A percentile compares a stretch with the other conserved stretches of the same genome.
Conservation (phyloP, 2,113 vertebrate species). For the Rhabdomys dilectus region DNA sequence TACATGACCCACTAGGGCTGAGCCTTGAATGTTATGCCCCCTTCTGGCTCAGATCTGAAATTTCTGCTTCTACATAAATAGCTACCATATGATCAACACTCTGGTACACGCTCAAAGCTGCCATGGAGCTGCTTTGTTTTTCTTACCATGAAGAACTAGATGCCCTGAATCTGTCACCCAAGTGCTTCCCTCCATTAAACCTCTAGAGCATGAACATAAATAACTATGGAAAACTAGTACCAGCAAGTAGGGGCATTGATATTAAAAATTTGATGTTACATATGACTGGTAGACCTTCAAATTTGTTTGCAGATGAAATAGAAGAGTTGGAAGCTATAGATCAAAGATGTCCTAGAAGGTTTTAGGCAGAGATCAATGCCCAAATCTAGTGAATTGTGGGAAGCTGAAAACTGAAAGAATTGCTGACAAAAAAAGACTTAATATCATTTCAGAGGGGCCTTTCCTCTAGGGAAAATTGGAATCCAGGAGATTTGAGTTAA, state of each 20-base stretch:
- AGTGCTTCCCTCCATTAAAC: background rate
- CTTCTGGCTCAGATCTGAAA: background rate
- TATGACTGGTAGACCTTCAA: too few species aligned
- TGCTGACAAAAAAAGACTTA: background rate
- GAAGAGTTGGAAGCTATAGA: background rate
- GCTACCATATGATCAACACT: too few species aligned
- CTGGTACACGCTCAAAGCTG: accelerated
- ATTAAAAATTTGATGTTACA: background rate
- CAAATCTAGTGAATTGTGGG: background rate
- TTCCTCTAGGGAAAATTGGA: background rate
- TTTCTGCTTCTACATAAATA: background rate
- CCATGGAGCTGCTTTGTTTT: background rate
- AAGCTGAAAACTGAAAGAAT: background rate
- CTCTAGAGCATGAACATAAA: background rate
- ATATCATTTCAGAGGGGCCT: background rate
- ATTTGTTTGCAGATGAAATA: background rate
- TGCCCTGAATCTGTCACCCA: background rate
- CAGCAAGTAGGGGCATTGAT: background rate
- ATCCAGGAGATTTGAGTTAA: background rate
- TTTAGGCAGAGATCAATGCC: background rate
- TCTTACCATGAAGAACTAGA: background rate
- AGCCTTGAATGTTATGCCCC: background rate
- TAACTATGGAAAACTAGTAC: background rate
- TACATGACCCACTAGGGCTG: background rate
- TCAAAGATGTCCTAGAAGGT: background rate